A percentile compares a stretch with the other conserved stretches of the same genome.
These are phyloP conservation scores for Sesamia inferens DNA, from an alignment of 2,888 invertebrate species.

Conservation along the genomic window DNA sequence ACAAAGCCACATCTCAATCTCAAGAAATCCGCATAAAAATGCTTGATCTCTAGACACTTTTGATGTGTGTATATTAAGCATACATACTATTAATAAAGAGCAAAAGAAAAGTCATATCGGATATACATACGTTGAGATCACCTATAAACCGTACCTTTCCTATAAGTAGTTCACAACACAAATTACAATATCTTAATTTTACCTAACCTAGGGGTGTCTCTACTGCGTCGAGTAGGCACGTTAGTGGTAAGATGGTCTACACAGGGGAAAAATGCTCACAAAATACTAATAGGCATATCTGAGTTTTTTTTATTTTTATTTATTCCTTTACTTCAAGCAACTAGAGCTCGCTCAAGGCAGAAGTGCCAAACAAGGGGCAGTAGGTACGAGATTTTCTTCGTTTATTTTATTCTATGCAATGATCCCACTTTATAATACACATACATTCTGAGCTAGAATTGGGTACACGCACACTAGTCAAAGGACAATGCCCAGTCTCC, in stretches of 20 bases:
- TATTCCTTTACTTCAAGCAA: no score
- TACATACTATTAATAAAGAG: slow-evolving; percentile 18
- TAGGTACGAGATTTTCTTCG: not conserved
- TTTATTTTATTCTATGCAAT: not conserved
- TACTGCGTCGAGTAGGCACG: not conserved
- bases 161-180: not conserved
- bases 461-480: not conserved
- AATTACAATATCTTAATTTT: not conserved
- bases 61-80: no score
- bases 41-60: no score
- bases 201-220: not conserved
- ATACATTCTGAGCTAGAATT: not conserved
- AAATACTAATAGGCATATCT: not conserved
- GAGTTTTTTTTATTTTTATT: no score
- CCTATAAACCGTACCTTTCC: not conserved
- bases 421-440: not conserved
- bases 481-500: no score
- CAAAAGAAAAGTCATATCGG: not conserved
- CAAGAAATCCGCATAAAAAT: no score
- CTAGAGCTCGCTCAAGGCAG: not conserved
- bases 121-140: not conserved
- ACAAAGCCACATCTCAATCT: no score
- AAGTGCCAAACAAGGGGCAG: not conserved
- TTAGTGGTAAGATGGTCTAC: not conserved
- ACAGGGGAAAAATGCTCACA: not conserved